Evolutionary conservation across 53 echinoderm and acorn worm species (phyloP), one percentile per base, ranked within the genome.

Genomic region (Echinarachnius parma): DNA sequence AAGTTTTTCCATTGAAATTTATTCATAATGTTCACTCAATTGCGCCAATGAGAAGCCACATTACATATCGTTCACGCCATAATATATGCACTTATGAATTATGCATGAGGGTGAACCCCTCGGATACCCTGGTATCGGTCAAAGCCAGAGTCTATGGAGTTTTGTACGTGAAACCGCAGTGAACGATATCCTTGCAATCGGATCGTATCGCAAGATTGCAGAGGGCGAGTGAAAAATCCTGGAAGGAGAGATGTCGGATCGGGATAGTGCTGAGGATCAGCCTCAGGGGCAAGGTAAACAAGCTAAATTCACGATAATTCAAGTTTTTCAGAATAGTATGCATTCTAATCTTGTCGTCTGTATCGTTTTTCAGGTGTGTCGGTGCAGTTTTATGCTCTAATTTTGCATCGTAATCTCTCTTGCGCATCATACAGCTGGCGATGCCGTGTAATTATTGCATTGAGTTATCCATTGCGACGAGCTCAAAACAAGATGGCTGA

Each of bases 191-290:
- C n/a, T n/a, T n/a, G n/a, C n/a, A n/a, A n/a, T n/a, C n/a, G n/a
- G 13, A 16, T 19, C 15, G 52, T 16, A 50, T 9, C n/a, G n/a
- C n/a, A 57, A 57, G 57, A 57, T 57, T 60, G 75, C 74, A 59
- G 83, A 82, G 83, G 77, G 83, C 82, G 78, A 77, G 82, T 53
- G 61, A 64, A 46, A 76, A 68, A 78, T 78, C 87, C 72, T 82
- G 82, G 87, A 87, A 85, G 66, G 75, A 77, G 88, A 61, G 87
- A 94, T 94, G 95, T 94, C 95, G 84, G 95, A 94, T 84, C 95
- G 87, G 87, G 95, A 94, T 59, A 94, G 95, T 82, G 79, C 87
- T 80, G 95, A 94, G 77, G 95, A 94, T 32, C 90, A 94, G 78
- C 84, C 95, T 81, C 90, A 87, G 86, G 90, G 90, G 75, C 90